Percentiles rank a stretch among this genome's conserved stretches.
Evolutionary conservation across 2,888 invertebrate genomes (phyloP).

Genomic region (Lepidocyrtoides sp.): DNA sequence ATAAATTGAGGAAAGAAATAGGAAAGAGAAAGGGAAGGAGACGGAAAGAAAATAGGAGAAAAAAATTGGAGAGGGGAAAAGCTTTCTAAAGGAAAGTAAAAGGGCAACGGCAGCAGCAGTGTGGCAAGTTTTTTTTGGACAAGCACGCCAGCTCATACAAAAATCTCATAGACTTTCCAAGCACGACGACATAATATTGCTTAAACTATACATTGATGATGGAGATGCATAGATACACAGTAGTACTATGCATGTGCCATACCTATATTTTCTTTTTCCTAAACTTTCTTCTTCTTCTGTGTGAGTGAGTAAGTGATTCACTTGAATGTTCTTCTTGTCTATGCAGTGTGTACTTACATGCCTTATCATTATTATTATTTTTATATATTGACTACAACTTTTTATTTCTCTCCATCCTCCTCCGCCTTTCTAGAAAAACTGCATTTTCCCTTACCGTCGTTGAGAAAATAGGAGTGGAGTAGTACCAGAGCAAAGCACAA

Average conservation of each 20-base stretch:
- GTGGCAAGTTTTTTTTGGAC: too few relatives aligned
- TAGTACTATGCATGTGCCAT: background rate
- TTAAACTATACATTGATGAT: slow-evolving; percentile 7
- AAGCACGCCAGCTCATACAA: slow-evolving; percentile 5
- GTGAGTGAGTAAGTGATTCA: background rate
- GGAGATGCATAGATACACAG: background rate
- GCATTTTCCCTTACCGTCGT: slow-evolving; percentile 44
- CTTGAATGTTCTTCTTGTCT: background rate
- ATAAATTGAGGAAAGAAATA: slow-evolving; percentile 64
- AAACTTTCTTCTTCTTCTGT: slow-evolving; percentile 36
- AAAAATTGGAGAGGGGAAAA: slow-evolving; percentile 27
- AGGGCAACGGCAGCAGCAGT: slow-evolving; percentile 40
- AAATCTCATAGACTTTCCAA: slow-evolving; percentile 60
- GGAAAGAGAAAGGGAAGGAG: slow-evolving; percentile 12
- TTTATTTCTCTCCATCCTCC: slow-evolving; percentile 27
- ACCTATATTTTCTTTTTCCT: background rate
- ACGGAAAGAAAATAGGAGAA: slow-evolving; percentile 34
- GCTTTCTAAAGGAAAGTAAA: slow-evolving; percentile 35
- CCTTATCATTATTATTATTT: too few relatives aligned
- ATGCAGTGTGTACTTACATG: background rate
- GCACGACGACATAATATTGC: slow-evolving; percentile 62
- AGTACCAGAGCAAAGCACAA: background rate
- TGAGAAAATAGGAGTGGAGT: slow-evolving; percentile 35
- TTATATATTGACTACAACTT: slow-evolving; percentile 43
- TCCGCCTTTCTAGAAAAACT: slow-evolving; percentile 69